Evolutionary conservation across 2,113 vertebrate species (phyloP).

Genomic region (Solea senegalensis): DNA sequence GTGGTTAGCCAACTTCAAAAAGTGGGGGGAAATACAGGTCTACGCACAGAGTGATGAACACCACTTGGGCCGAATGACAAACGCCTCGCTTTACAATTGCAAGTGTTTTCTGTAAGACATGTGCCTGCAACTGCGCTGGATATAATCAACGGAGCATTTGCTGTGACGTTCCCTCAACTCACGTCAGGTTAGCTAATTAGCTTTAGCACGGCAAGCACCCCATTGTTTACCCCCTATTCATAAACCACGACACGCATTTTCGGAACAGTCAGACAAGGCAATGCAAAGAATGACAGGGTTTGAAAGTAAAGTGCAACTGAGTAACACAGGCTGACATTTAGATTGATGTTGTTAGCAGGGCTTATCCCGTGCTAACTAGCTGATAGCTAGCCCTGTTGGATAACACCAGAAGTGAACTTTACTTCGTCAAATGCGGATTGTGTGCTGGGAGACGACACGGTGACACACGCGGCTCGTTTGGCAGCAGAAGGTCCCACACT

Average conservation of each 20-base stretch:
- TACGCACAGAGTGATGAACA: rapidly evolving
- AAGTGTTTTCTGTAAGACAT: rapidly evolving
- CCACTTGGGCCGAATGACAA: not conserved
- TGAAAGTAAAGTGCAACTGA: not conserved
- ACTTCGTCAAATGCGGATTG: conserved; percentile 26
- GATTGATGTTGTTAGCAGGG: conserved; percentile 29
- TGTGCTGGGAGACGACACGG: not conserved
- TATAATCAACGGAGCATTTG: not conserved
- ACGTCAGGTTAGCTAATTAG: conserved; percentile 29
- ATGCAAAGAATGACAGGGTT: not conserved
- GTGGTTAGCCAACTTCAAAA: conserved; percentile 9
- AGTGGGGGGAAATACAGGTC: not conserved
- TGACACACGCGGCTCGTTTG: not conserved
- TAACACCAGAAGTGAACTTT: conserved; percentile 54
- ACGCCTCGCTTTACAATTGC: rapidly evolving
- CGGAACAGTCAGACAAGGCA: not conserved
- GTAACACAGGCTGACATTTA: not conserved
- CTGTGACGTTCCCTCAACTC: conserved; percentile 25
- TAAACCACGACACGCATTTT: not conserved
- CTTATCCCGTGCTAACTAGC: conserved; percentile 53
- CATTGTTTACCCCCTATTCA: not conserved
- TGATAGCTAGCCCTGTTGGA: conserved; percentile 16
- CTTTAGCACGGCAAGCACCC: conserved; percentile 3
- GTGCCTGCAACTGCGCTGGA: no score
- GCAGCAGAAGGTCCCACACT: not conserved